Evolutionary conservation across 2,113 vertebrate genomes (phyloP).

Genomic region (Alosa alosa): DNA sequence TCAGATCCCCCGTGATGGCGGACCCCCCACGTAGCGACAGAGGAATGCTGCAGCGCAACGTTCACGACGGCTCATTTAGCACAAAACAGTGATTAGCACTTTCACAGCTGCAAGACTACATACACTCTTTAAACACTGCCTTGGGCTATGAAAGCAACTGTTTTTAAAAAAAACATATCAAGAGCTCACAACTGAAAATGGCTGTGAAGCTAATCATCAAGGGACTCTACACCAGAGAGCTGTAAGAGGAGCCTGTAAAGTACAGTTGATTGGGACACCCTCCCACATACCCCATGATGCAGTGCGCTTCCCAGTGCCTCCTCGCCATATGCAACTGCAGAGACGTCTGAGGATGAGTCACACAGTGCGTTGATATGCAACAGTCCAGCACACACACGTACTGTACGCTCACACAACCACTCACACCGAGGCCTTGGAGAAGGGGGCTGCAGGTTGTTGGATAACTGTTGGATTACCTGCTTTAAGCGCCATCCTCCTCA

Average conservation of each 20-base stretch:
- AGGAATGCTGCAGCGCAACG: not conserved
- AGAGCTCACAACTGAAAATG: not conserved
- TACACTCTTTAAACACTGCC: not conserved
- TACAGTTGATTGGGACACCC: not conserved
- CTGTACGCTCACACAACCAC: not conserved
- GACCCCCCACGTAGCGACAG: not conserved
- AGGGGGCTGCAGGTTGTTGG: not conserved
- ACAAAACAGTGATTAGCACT: slow-evolving; percentile 11
- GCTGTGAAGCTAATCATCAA: not conserved
- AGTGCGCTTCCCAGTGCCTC: not conserved
- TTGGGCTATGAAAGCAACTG: not conserved
- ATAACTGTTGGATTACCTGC: not conserved
- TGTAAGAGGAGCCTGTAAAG: not conserved
- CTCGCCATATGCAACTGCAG: not conserved
- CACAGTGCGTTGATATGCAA: not conserved
- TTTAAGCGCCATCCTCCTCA: not conserved
- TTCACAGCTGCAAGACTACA: not conserved
- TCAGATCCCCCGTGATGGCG: not conserved
- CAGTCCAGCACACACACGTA: not conserved
- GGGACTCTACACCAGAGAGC: not conserved
- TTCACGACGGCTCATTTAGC: not conserved
- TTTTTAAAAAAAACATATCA: not conserved
- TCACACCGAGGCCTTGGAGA: not conserved
- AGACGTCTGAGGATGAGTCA: not conserved
- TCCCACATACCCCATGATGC: not conserved